Base-by-base conservation (phyloP, 2,113 vertebrate species). In the Equus przewalskii region DNA sequence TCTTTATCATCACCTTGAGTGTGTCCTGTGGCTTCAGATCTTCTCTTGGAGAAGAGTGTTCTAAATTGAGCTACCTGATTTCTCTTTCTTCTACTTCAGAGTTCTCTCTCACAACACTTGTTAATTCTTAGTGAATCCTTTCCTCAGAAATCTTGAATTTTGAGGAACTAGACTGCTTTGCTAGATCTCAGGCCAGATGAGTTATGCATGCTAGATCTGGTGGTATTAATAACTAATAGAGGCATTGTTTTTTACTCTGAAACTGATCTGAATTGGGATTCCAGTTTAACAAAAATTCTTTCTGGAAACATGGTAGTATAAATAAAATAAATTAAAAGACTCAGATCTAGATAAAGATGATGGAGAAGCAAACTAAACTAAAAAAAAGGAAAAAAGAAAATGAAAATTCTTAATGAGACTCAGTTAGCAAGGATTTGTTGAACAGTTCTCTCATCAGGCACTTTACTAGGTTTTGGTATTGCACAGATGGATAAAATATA, bases 271-370 rank as follows among this genome's bases (percentile, higher is more conserved):
- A 96, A 65, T 96, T 85, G 75, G 89, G 54, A 83, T 62, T 92
- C n/a, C 67, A 94, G 11, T 81, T 73, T 88, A 92, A 80, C 65
- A 70, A 96, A 97, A 88, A 85, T 79, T 92, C 41, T 90, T 76
- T 95, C 85, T 69, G 22, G 79, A 85, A 94, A 46, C 36, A 69
- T 86, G 15, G 8, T 96, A 89, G 15, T 79, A 60, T 85, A 89
- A 89, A 46, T 91, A 49, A 85, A 65, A 80, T 79, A 83, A 89
- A 87, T 82, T 56, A 6, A 41, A 36, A 96, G 30, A 58, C 30
- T 5, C 58, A 86, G 41, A 70, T 41, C 33, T 44, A 51, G 75
- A 80, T 86, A 89, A 94, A 89, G 56, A 70, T 80, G 72, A 85
- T 80, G 2, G 65, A 73, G 80, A 82, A 91, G 33, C 54, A 89